Evolutionary conservation across 2,888 invertebrate genomes (phyloP), one percentile per base, ranked within the genome.

Genomic region (Marronus borbonicus): DNA sequence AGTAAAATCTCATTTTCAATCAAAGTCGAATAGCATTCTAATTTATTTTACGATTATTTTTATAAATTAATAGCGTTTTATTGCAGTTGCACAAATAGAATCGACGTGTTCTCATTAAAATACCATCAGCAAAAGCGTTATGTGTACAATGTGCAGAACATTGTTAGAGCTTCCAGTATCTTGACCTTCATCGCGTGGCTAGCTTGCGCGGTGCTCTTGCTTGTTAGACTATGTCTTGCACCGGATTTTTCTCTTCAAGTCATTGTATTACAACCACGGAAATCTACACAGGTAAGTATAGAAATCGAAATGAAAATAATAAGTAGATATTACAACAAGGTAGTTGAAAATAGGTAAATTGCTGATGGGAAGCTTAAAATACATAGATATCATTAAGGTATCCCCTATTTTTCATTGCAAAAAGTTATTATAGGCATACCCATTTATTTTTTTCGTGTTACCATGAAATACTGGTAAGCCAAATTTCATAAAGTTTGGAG

Each of bases 101-200:
- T 86, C 49, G 82, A 86, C 76, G 77, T 82, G 49, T 86, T 84
- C 70, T 84, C 86, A 0, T 77, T 83, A 64, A 78, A 84, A 69
- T 84, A 84, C 69, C 31, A 82, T 65, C 76, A 79, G 10, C 24
- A 76, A 50, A 76, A 81, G 78, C 77, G 75, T 36, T 52, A 76
- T 55, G 39, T 81, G 52, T 76, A 80, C 58, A 50, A 76, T 50
- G 64, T 78, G 79, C 52, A 84, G 65, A 44, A 76, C 39, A 60
- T 79, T 10, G 64, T 79, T 2, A 72, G 76, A 64, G 17, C 39
- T 4, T 58, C 75, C 62, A 64, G 80, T 28, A 74, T 78, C 17
- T 17, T 84, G 31, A 78, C 80, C 39, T 74, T 83, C 39, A 50
- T 82, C 12, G 74, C 84, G 12, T 86, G 87, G 85, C 60, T 82